A percentile compares a stretch with the other conserved stretches of the same genome.
phyloP scores from a whole-genome alignment of 1,140 invertebrate species.

The Drosophila sechellia region DNA sequence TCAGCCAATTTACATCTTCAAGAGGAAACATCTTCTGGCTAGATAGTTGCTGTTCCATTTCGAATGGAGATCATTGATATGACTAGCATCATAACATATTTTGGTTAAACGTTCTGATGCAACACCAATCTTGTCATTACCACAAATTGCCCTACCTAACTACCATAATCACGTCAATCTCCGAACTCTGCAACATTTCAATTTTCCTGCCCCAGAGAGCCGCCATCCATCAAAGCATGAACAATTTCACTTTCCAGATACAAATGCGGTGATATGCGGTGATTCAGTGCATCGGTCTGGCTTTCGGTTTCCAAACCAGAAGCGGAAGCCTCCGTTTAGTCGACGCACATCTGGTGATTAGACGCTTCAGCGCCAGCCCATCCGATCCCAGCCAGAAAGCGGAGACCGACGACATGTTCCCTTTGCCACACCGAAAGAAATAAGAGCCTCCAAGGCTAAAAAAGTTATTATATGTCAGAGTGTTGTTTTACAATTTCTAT shows the following conservation, averaged over 20 bases:
- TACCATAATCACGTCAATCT: slow-evolving; percentile 40
- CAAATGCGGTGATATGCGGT: slow-evolving; percentile 42
- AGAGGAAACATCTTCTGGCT: not conserved
- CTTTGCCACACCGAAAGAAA: slow-evolving; percentile 5
- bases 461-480: too few species aligned
- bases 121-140: slow-evolving; percentile 14
- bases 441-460: not conserved
- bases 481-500: too few species aligned
- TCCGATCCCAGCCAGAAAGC: slow-evolving; percentile 27
- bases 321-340: slow-evolving; percentile 58
- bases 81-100: not conserved
- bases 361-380: slow-evolving; percentile 48
- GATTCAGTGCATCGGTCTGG: slow-evolving; percentile 39
- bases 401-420: slow-evolving; percentile 16
- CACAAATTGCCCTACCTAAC: slow-evolving; percentile 12
- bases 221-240: slow-evolving; percentile 51
- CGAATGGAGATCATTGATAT: too few species aligned
- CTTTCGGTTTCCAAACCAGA: slow-evolving; percentile 69
- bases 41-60: too few species aligned
- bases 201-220: slow-evolving; percentile 31
- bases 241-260: slow-evolving; percentile 58
- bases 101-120: slow-evolving; percentile 1
- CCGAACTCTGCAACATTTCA: slow-evolving; percentile 44
- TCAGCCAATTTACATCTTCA: not conserved
- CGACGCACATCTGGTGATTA: slow-evolving; percentile 42